Evolutionary conservation across 2,888 invertebrate genomes (phyloP).

Genomic region (Drosophila mettleri): DNA sequence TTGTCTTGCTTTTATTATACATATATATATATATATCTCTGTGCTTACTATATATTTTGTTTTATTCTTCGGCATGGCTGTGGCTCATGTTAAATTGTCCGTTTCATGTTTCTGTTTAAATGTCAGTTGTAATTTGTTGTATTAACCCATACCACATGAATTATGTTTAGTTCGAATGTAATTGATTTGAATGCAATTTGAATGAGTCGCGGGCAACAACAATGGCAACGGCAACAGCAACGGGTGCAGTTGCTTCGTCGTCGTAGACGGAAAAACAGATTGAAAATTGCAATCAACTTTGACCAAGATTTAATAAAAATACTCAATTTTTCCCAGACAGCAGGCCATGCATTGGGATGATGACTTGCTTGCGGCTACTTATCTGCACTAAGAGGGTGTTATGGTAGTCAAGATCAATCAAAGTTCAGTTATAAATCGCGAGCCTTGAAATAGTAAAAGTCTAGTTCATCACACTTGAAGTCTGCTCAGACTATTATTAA

Average conservation of each 20-base stretch:
- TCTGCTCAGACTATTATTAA: background rate
- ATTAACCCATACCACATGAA: slow-evolving; percentile 79
- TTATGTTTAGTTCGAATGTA: slow-evolving; percentile 80
- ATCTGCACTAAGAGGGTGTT: slow-evolving; percentile 2
- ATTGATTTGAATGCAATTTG: slow-evolving; percentile 80
- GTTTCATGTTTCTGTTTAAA: slow-evolving; percentile 79
- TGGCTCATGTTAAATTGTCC: slow-evolving; percentile 77
- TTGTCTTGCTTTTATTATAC: slow-evolving; percentile 49
- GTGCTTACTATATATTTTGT: slow-evolving; percentile 17
- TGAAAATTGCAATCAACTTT: slow-evolving; percentile 67
- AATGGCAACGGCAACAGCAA: slow-evolving; percentile 41
- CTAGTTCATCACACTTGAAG: background rate
- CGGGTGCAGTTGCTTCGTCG: slow-evolving; percentile 65
- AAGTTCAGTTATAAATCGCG: slow-evolving; percentile 6
- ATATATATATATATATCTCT: slow-evolving; percentile 13
- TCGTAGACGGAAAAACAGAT: slow-evolving; percentile 43
- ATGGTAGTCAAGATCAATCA: slow-evolving; percentile 10
- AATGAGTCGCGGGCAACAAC: slow-evolving; percentile 61
- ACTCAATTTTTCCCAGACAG: slow-evolving; percentile 47
- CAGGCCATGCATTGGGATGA: slow-evolving; percentile 14
- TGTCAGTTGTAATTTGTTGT: slow-evolving; percentile 80
- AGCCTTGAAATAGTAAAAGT: slow-evolving; percentile 1
- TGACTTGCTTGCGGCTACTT: slow-evolving; percentile 2
- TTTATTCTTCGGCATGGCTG: slow-evolving; percentile 44
- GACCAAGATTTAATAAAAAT: slow-evolving; percentile 70